Evolutionary conservation across 1,140 invertebrate genomes (phyloP).

Genomic region (Drosophila funebris): DNA sequence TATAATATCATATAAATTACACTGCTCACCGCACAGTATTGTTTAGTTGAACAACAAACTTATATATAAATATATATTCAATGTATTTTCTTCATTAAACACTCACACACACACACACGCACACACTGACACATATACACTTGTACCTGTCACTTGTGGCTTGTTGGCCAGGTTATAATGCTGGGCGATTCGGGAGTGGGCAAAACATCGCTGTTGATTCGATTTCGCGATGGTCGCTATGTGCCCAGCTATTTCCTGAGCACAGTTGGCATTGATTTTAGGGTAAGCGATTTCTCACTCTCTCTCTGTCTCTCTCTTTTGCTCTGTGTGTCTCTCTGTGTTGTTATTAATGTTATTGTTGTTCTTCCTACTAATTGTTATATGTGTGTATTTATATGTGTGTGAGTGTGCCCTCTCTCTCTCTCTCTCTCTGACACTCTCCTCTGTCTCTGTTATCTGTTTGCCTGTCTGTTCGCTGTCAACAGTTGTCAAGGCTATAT

Average conservation of each 20-base stretch:
- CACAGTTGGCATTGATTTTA: slow-evolving; percentile 97
- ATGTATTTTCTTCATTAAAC: slow-evolving; percentile 32
- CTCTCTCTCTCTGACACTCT: slow-evolving; percentile 22
- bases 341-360: slow-evolving; percentile 50
- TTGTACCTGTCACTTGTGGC: slow-evolving; percentile 23
- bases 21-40: slow-evolving; percentile 42
- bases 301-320: slow-evolving; percentile 11
- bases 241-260: slow-evolving; percentile 96
- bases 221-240: slow-evolving; percentile 94
- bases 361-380: slow-evolving; percentile 63
- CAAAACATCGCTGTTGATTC: slow-evolving; percentile 93
- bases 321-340: slow-evolving; percentile 24
- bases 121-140: background rate
- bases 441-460: slow-evolving; percentile 5
- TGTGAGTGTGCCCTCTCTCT: slow-evolving; percentile 15
- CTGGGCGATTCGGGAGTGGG: slow-evolving; percentile 95
- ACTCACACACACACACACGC: slow-evolving; percentile 3
- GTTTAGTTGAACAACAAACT: background rate
- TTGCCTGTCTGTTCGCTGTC: slow-evolving; percentile 53
- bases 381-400: slow-evolving; percentile 26
- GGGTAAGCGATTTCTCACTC: slow-evolving; percentile 86
- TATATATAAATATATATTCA: slow-evolving; percentile 14
- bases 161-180: slow-evolving; percentile 90
- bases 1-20: background rate
- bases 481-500: slow-evolving; percentile 73